Base-by-base conservation (phyloP, 2,113 vertebrate species). In the Recurvirostra avosetta region DNA sequence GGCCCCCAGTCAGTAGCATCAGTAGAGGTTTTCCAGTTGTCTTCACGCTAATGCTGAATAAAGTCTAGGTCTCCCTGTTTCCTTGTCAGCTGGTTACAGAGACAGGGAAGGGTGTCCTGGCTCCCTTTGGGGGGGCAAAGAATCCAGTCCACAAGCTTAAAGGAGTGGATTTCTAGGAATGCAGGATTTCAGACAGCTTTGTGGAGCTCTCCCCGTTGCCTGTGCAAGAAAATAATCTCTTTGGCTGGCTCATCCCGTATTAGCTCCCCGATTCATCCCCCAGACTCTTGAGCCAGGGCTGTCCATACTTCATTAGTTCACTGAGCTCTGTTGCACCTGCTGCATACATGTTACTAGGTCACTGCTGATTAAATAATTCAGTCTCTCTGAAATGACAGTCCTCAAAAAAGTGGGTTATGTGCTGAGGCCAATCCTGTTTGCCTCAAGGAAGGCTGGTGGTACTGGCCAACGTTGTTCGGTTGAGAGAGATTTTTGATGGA, bases 291-390 rank as follows among this genome's bases (percentile, higher is more conserved):
- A 97, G 91, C 89, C 32, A 87, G 58, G 62, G 86, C 58, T 3
- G 2, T 58, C 74, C 70, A 61, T 62, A 71, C 89, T 90, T 95
- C 80, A 95, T 92, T 94, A 94, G 62, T 79, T 85, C 70, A 61
- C 97, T 95, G 95, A 97, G 92, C 86, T 41, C 63, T 62, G 50
- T 76, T 73, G 95, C 91, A 95, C 91, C 91, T 97, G 96, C 77
- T 71, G 82, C 83, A 62, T 32, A 49, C 29, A 95, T 58, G 58
- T 95, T 95, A 97, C 36, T 97, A 91, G 96, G 95, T 87, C 93
- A 95, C 45, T 70, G 66, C 70, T 73, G 94, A 97, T 94, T 94
- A 92, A 95, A 95, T 85, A 95, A 82, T 90, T 92, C 91, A 62
- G 66, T 61, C 43, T 91, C 52, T 61, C 80, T 82, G 58, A 87